phyloP scores from a whole-genome alignment of 2,797 vertebrate species.

The Molossus molossus region DNA sequence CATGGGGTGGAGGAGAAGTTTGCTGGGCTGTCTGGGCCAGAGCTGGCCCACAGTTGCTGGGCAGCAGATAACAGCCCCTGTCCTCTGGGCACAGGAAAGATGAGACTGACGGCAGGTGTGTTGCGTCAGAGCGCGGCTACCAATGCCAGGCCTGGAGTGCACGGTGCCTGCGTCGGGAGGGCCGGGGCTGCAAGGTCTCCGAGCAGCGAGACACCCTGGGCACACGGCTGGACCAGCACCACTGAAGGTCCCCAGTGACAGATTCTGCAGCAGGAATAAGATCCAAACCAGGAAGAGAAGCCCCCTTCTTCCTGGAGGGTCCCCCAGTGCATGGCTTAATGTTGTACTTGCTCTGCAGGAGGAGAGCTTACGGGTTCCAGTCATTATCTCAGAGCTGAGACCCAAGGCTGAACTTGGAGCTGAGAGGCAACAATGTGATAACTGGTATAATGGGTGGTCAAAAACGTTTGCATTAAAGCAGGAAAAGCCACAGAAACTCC shows the following conservation, averaged over 20 bases:
- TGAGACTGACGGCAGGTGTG: neutral
- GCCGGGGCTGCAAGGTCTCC: neutral
- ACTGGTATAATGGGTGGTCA: neutral
- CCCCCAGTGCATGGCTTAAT: neutral
- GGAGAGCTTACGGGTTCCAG: neutral
- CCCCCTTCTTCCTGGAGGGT: neutral
- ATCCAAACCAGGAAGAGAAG: neutral
- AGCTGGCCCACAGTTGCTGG: neutral
- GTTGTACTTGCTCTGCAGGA: neutral
- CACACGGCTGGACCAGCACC: neutral
- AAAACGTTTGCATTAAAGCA: slow-evolving; percentile 12
- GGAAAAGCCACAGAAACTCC: neutral
- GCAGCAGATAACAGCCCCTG: neutral
- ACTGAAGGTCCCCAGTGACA: neutral
- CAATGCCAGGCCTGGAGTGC: neutral
- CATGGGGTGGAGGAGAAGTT: neutral
- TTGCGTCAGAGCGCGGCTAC: neutral
- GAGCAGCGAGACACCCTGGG: neutral
- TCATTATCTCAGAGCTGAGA: neutral
- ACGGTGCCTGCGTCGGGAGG: neutral
- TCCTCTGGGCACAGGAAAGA: neutral
- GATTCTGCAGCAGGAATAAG: neutral
- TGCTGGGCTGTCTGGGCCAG: neutral
- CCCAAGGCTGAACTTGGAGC: neutral
- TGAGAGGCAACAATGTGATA: neutral